phyloP scores from a whole-genome alignment of 1,140 invertebrate genomes.

The Orchesella cincta region DNA sequence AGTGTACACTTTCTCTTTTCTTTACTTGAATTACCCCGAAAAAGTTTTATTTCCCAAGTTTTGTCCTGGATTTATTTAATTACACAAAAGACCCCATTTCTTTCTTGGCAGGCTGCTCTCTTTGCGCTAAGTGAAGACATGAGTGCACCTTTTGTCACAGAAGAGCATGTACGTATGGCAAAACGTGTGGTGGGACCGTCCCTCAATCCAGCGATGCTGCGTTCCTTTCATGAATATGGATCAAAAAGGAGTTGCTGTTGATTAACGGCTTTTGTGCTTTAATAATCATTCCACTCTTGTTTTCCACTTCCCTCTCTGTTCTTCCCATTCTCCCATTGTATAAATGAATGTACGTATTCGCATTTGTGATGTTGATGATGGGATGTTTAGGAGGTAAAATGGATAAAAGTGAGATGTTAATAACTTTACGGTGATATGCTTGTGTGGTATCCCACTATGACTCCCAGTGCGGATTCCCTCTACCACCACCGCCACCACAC shows the following conservation, averaged over 20 bases:
- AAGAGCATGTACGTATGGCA: conserved; percentile 36
- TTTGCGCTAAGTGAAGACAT: conserved; percentile 45
- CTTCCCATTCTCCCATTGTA: neutral
- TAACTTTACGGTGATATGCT: neutral
- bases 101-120: conserved; percentile 41
- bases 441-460: neutral
- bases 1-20: neutral
- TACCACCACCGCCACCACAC: no score
- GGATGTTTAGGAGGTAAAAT: neutral
- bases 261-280: neutral
- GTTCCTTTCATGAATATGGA: conserved; percentile 35
- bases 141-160: conserved; percentile 35
- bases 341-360: neutral
- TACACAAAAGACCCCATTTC: no score
- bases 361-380: neutral
- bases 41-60: conserved; percentile 1
- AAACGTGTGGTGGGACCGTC: conserved; percentile 29
- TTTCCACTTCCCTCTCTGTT: neutral
- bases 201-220: conserved; percentile 27
- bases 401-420: neutral
- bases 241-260: neutral
- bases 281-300: no score
- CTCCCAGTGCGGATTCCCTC: no score
- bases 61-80: neutral
- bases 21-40: no score